Evolutionary conservation across 2,797 vertebrate genomes (phyloP).

Genomic region (Graptemys geographica): DNA sequence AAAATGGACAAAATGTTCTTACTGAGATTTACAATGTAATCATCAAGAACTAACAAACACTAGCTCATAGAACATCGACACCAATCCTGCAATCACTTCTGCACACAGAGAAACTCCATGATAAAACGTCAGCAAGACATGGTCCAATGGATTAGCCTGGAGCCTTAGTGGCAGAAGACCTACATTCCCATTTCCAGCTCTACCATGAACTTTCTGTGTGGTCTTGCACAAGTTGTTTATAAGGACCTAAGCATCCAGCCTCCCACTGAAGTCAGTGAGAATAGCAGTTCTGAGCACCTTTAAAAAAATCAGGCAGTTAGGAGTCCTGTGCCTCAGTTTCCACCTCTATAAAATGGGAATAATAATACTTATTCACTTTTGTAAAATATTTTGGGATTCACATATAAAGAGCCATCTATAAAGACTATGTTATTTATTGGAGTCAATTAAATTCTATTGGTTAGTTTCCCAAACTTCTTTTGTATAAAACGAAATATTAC

Average conservation of each 20-base stretch:
- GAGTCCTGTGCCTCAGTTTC: neutral
- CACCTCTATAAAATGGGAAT: too few species aligned
- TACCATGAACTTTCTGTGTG: neutral
- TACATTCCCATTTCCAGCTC: neutral
- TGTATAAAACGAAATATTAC: neutral
- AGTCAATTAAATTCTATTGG: neutral
- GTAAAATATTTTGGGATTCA: neutral
- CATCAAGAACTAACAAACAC: neutral
- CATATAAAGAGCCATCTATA: neutral
- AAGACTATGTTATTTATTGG: neutral
- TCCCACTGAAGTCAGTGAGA: neutral
- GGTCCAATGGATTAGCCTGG: neutral
- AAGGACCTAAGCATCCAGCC: neutral
- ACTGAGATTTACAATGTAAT: neutral
- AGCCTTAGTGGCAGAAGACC: neutral
- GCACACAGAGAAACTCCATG: neutral
- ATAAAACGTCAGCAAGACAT: neutral
- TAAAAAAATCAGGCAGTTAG: neutral
- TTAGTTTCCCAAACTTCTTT: neutral
- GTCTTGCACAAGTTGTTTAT: neutral
- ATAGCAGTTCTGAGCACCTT: neutral
- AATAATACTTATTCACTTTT: neutral
- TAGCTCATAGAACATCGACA: neutral
- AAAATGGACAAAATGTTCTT: neutral
- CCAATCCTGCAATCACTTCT: neutral